A percentile compares a stretch with the other conserved stretches of the same genome.
Conservation (phyloP, 2,113 vertebrate species). For the Scortum barcoo region DNA sequence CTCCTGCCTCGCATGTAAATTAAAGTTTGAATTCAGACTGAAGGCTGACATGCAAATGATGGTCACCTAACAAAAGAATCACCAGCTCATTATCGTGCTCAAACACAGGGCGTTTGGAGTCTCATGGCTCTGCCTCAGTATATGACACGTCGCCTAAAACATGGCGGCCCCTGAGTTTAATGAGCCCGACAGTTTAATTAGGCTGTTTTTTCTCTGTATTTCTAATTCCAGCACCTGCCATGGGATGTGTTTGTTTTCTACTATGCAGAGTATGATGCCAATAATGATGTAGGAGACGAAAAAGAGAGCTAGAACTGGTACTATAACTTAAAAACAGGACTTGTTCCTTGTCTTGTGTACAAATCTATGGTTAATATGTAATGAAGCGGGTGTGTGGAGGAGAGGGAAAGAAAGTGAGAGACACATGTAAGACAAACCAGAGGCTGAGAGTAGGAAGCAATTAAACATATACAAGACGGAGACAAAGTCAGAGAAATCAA, state of each 20-base stretch:
- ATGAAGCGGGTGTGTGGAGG: background rate
- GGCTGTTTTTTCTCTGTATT: background rate
- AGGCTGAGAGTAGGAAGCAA: background rate
- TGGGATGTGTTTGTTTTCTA: background rate
- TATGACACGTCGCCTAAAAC: background rate
- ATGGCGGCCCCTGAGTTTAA: background rate
- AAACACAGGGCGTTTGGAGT: background rate
- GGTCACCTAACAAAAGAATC: background rate
- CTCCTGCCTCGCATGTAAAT: background rate
- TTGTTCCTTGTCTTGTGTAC: background rate
- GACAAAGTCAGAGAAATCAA: background rate
- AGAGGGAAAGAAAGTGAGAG: background rate
- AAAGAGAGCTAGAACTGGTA: background rate
- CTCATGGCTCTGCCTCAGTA: background rate
- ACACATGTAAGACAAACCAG: background rate
- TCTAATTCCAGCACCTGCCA: constrained; percentile 5
- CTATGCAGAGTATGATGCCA: background rate
- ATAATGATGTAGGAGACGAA: background rate
- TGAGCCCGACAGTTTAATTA: constrained; percentile 11
- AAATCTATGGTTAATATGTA: background rate
- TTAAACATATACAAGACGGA: background rate
- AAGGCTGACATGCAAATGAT: background rate
- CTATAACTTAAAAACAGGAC: too few species aligned
- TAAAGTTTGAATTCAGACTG: background rate
- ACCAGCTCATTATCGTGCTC: background rate